Evolutionary conservation across 2,888 invertebrate genomes (phyloP).

Genomic region (Drepana falcataria): DNA sequence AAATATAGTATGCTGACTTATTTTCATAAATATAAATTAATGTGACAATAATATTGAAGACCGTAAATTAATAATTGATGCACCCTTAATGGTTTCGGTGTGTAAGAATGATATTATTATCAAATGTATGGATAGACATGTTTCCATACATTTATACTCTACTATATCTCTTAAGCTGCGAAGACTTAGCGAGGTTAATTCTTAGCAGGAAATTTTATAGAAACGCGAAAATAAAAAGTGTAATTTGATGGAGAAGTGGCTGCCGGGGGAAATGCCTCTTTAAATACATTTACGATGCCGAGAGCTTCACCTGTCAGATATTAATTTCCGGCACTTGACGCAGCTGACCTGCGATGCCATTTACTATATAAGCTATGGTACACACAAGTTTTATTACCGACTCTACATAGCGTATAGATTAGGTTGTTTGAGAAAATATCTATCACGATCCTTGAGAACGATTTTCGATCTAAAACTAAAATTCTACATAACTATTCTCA

Average conservation of each 20-base stretch:
- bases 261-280: constrained; percentile 13
- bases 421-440: no score
- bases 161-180: background rate
- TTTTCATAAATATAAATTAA: no score
- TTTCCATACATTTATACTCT: no score
- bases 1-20: no score
- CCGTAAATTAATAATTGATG: no score
- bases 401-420: background rate
- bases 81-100: no score
- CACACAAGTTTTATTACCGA: constrained; percentile 29
- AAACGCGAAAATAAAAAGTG: constrained; percentile 5
- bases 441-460: no score
- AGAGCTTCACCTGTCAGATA: constrained; percentile 52
- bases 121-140: no score
- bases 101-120: no score
- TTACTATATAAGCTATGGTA: constrained; percentile 45
- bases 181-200: background rate
- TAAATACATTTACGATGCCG: constrained; percentile 26
- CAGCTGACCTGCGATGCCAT: constrained; percentile 30
- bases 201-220: background rate
- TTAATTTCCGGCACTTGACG: constrained; percentile 67
- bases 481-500: no score
- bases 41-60: no score
- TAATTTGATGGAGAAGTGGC: constrained; percentile 18
- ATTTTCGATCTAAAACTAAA: no score